A percentile compares a stretch with the other conserved stretches of the same genome.
phyloP scores from a whole-genome alignment of 2,888 invertebrate genomes.

The Protonemura montana region DNA sequence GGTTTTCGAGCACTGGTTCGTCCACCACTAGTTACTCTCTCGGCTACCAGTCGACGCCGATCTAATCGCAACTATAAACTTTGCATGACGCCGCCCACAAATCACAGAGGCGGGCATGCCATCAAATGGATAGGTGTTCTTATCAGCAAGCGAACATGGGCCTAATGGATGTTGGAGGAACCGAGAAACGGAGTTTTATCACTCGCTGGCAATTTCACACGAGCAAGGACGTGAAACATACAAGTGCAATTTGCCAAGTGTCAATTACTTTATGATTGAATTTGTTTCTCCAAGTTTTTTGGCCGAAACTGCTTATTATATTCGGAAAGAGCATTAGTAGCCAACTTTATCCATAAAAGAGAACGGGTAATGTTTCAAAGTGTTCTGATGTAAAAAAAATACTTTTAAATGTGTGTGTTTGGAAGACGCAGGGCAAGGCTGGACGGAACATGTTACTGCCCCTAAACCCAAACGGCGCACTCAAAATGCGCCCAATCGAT shows the following conservation, averaged over 20 bases:
- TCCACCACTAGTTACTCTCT: background rate
- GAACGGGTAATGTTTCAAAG: background rate
- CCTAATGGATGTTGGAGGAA: background rate
- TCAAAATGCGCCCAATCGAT: background rate
- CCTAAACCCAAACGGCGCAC: background rate
- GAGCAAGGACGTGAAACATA: background rate
- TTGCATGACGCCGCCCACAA: background rate
- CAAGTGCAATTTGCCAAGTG: background rate
- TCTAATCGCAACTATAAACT: background rate
- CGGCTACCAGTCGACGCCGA: background rate
- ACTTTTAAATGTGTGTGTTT: background rate
- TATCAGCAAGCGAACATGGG: background rate
- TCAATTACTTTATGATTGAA: background rate
- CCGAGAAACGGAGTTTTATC: background rate
- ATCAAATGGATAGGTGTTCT: background rate
- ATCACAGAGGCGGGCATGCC: background rate
- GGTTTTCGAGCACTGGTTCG: background rate
- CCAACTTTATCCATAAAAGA: constrained; percentile 7
- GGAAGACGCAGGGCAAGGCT: background rate
- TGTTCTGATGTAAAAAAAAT: background rate
- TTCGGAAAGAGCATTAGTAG: background rate
- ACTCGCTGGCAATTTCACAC: background rate
- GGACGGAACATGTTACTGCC: background rate
- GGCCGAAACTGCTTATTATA: background rate
- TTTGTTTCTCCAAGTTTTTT: background rate